These are phyloP conservation scores for Drosophila recens DNA, from an alignment of 2,888 invertebrate genomes.

Conservation along the genomic window DNA sequence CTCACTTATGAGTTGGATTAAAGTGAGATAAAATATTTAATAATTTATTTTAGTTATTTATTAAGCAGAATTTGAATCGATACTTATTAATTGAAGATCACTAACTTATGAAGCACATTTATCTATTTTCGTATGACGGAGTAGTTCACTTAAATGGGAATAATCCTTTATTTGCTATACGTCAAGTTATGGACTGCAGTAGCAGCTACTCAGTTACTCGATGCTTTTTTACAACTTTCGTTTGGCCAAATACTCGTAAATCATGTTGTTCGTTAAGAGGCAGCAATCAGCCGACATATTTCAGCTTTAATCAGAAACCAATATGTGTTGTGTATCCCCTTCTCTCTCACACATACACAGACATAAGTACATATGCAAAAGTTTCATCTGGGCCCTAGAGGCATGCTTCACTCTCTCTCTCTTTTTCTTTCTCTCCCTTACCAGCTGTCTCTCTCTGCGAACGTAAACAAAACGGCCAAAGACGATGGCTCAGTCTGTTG, in stretches of 20 bases:
- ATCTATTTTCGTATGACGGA: not conserved
- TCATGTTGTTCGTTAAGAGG: slow-evolving; percentile 26
- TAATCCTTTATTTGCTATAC: not conserved
- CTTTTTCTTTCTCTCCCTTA: not conserved
- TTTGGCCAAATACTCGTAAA: slow-evolving; percentile 22
- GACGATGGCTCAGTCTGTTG: slow-evolving; percentile 20
- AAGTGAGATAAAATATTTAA: too few species aligned
- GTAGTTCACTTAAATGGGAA: not conserved
- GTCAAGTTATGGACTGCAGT: slow-evolving; percentile 14
- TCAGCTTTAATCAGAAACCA: slow-evolving; percentile 43
- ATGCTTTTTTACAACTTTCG: slow-evolving; percentile 12
- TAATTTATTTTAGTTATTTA: too few species aligned
- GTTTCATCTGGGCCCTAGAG: slow-evolving; percentile 39
- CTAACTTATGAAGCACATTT: not conserved
- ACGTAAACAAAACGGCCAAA: slow-evolving; percentile 43
- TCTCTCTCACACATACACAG: not conserved
- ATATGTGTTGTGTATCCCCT: slow-evolving; percentile 28
- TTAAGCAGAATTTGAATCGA: too few species aligned
- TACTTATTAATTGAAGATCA: not conserved
- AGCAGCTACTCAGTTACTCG: slow-evolving; percentile 18
- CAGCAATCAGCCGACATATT: slow-evolving; percentile 25
- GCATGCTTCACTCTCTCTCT: slow-evolving; percentile 19
- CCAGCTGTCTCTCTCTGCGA: not conserved
- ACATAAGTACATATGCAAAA: slow-evolving; percentile 17
- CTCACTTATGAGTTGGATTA: not conserved